Evolutionary conservation across 2,113 vertebrate genomes (phyloP), one percentile per base, ranked within the genome.

Genomic region (Plecotus auritus): DNA sequence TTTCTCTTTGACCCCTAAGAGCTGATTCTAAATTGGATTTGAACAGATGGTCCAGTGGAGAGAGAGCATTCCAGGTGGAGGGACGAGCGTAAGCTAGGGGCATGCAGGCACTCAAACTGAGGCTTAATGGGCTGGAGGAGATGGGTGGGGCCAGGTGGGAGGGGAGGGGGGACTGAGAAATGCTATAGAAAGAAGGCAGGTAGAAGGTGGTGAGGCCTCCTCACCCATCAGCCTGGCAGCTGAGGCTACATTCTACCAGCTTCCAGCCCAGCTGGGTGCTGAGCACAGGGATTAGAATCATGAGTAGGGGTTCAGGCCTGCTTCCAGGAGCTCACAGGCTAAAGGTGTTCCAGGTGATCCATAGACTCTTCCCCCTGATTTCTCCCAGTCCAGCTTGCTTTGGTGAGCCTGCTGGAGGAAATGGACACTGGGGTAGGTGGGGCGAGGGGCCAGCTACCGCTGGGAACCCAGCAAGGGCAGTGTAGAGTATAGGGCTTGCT

Each of bases 21-120:
- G 22, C 51, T 12, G 35, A 35, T 92, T 93, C 26, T 93, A 93
- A 76, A 72, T 95, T 84, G 42, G 45, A 82, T 90, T 92, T 92
- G 66, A 86, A 61, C 28, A 93, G 45, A 88, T 85, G 47, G 81
- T 17, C 37, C 35, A 56, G 78, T 47, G 74, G 45, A 72, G 64
- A 90, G 66, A 94, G 61, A 47, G 72, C 18, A 64, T 85, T 70
- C 78, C 45, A 17, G 42, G 32, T 42, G 67, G 28, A 77, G 61
- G 26, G 18, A 51, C 70, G 73, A 35, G 74, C 28, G 12, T 69
- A 85, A 90, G n/a, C 69, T 69, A 45, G 40, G 73, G 32, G 23
- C 35, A 40, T 2, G 45, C 10, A 72, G 51, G 45, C 40, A 47
- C 70, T 89, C 40, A 66, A 49, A 20, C 73, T 83, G 74, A 87